These are phyloP conservation scores for Tridacna gigas DNA, from an alignment of 2,888 invertebrate species.

Conservation along the genomic window DNA sequence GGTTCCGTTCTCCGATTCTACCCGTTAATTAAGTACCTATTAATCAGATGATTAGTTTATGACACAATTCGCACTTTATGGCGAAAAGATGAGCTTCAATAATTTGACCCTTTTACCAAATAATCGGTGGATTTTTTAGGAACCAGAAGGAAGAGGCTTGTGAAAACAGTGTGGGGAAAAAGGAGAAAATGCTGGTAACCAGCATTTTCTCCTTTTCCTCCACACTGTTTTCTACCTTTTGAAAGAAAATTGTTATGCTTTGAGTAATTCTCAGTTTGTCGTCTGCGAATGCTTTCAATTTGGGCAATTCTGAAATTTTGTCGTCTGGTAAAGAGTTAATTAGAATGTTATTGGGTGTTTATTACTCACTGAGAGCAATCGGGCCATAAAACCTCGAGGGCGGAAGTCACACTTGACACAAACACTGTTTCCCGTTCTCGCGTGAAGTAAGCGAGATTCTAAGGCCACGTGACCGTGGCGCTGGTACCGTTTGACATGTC, in stretches of 20 bases:
- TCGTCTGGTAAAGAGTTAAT: slow-evolving; percentile 9
- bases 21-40: slow-evolving; percentile 27
- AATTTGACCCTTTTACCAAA: slow-evolving; percentile 9
- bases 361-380: slow-evolving; percentile 39
- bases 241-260: no score
- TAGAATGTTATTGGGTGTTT: slow-evolving; percentile 57
- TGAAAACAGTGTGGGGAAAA: no score
- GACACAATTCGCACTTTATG: slow-evolving; percentile 32
- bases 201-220: background rate
- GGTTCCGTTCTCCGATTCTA: slow-evolving; percentile 1
- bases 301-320: no score
- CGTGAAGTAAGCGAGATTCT: slow-evolving; percentile 38
- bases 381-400: slow-evolving; percentile 45
- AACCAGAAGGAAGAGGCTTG: no score
- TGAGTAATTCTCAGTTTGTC: no score
- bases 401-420: slow-evolving; percentile 56
- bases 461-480: slow-evolving; percentile 22
- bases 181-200: no score
- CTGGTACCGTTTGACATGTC: slow-evolving; percentile 17
- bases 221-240: background rate
- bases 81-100: slow-evolving; percentile 28
- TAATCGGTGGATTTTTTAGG: no score
- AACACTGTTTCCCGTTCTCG: slow-evolving; percentile 53
- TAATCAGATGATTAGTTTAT: slow-evolving; percentile 23
- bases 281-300: no score